phyloP scores from a whole-genome alignment of 2,888 invertebrate genomes.

The Rhogogaster chlorosoma region DNA sequence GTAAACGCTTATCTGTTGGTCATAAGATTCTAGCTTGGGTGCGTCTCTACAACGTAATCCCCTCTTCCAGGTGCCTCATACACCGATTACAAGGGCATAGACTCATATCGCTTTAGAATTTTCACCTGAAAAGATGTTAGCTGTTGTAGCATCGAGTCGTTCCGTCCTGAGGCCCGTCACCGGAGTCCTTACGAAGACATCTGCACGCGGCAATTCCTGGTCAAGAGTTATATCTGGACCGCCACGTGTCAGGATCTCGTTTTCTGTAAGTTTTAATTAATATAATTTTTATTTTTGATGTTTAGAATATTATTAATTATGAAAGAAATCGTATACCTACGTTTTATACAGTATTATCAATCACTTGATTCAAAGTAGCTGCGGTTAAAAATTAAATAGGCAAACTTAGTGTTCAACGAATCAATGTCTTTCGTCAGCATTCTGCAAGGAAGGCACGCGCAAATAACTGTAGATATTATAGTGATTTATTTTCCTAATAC shows the following conservation, averaged over 20 bases:
- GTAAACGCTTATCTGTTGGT: slow-evolving; percentile 16
- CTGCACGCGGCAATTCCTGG: background rate
- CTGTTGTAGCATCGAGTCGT: slow-evolving; percentile 40
- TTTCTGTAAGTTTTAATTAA: slow-evolving; percentile 54
- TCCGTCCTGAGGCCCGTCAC: background rate
- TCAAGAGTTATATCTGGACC: slow-evolving; percentile 17
- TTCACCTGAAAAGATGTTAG: slow-evolving; percentile 32
- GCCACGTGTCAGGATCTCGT: slow-evolving; percentile 56
- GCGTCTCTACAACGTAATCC: background rate
- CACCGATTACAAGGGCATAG: background rate
- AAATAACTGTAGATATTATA: slow-evolving; percentile 16
- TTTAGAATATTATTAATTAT: background rate
- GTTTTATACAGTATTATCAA: background rate
- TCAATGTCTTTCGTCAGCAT: slow-evolving; percentile 28
- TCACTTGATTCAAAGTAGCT: background rate
- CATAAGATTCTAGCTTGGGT: background rate
- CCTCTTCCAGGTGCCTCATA: slow-evolving; percentile 23
- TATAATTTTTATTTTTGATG: background rate
- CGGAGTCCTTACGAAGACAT: background rate
- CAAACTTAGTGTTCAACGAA: background rate
- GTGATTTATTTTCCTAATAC: background rate
- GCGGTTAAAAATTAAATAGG: background rate
- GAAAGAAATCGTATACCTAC: background rate
- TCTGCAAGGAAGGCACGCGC: slow-evolving; percentile 28
- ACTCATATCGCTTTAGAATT: slow-evolving; percentile 10